Percentiles rank a stretch among this genome's conserved stretches.
Evolutionary conservation across 2,113 vertebrate genomes (phyloP).

Genomic region (Chrysochloris asiatica): DNA sequence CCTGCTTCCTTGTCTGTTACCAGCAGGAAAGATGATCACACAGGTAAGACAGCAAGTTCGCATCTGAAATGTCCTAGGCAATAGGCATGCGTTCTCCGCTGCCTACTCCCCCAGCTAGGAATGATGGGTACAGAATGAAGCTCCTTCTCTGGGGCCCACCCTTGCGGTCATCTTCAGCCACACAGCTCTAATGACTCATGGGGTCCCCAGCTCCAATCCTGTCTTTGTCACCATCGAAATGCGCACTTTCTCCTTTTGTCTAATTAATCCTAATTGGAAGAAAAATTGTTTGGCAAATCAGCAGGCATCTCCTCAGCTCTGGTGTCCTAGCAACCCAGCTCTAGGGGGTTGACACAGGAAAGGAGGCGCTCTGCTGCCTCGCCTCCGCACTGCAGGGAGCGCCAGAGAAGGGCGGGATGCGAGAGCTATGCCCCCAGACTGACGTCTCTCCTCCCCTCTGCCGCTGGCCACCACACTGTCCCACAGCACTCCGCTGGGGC

Average conservation of each 20-base stretch:
- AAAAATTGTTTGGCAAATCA: slow-evolving; percentile 77
- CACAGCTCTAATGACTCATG: fast-evolving
- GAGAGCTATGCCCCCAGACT: background rate
- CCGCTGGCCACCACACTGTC: fast-evolving
- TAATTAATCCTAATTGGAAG: slow-evolving; percentile 78
- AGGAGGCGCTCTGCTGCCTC: background rate
- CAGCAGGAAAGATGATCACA: background rate
- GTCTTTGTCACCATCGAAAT: slow-evolving; percentile 23
- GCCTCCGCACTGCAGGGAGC: slow-evolving; percentile 5
- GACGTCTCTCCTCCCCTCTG: background rate
- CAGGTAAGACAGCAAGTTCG: background rate
- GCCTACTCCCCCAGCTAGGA: background rate
- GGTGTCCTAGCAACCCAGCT: slow-evolving; percentile 79
- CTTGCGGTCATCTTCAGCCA: background rate
- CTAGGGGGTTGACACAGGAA: background rate
- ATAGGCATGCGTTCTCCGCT: background rate
- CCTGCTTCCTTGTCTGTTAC: background rate
- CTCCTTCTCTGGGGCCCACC: background rate
- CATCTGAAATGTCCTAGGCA: background rate
- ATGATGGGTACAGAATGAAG: background rate
- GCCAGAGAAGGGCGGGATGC: background rate
- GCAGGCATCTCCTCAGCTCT: slow-evolving; percentile 61
- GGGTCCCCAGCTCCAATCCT: slow-evolving; percentile 11
- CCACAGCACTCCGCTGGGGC: background rate
- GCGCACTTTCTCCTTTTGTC: slow-evolving; percentile 67